A percentile compares a stretch with the other conserved stretches of the same genome.
Conservation (phyloP, 2,888 invertebrate genomes). For the Syrista parreyssii region DNA sequence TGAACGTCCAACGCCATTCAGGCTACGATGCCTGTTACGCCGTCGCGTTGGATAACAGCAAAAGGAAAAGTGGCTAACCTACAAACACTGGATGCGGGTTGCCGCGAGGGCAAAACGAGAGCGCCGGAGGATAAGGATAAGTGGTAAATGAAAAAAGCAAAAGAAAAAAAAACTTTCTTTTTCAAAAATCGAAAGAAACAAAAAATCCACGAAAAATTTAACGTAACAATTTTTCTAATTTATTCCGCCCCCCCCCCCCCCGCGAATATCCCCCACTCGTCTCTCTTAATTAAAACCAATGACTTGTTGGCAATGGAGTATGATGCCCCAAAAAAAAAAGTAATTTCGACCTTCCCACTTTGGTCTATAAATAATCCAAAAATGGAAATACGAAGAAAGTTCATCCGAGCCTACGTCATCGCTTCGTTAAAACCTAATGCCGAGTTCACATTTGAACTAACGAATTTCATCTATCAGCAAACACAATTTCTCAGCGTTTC, state of each 20-base stretch:
- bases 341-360: not conserved
- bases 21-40: constrained; percentile 2
- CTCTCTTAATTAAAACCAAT: not conserved
- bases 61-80: constrained; percentile 53
- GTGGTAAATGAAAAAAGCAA: too few species aligned
- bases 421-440: not conserved
- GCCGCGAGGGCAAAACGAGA: constrained; percentile 39
- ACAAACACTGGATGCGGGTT: constrained; percentile 44
- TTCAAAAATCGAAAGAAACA: too few species aligned
- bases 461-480: not conserved
- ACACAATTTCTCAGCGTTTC: not conserved
- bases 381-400: not conserved
- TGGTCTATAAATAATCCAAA: not conserved
- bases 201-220: not conserved
- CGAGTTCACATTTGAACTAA: not conserved
- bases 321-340: not conserved
- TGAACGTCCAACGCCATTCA: constrained; percentile 1
- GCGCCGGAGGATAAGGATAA: too few species aligned
- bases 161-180: too few species aligned
- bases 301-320: not conserved
- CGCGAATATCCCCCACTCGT: too few species aligned
- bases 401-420: not conserved
- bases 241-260: not conserved
- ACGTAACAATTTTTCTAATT: not conserved
- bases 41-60: constrained; percentile 22